Evolutionary conservation across 2,888 invertebrate genomes (phyloP), one percentile per base, ranked within the genome.

Genomic region (Leucophenga montana): DNA sequence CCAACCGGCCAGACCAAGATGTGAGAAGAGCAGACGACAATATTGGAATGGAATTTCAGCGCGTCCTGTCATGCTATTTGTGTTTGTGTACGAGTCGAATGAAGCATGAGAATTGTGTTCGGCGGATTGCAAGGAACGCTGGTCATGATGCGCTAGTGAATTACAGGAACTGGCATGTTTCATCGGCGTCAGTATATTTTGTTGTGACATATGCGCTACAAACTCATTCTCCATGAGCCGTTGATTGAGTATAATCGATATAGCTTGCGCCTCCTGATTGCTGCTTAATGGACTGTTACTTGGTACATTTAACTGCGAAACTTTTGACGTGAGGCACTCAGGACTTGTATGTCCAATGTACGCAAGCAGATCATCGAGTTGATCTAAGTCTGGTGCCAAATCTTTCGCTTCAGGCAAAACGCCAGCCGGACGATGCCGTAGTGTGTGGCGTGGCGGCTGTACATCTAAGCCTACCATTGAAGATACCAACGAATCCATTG

Each of bases 291-390:
- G 94, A 57, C 94, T 92, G 61, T 92, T 90, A 44, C 94, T 93
- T 1, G 96, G 95, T 72, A 93, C 93, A 88, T 97, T 97, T 73
- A 97, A 90, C 56, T 94, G 92, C 39, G 91, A 91, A 44, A 94
- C 93, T 4, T 83, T 82, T 66, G 89, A 90, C 71, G 92, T 91
- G 59, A 94, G 89, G 85, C 96, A 95, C 88, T 98, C 98, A 0
- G 97, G 95, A 80, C 97, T 97, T 1, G 96, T 95, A 88, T 95
- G 93, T 0, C 97, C 97, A 83, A 98, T 94, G 89, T 97, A 97
- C 79, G 95, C 94, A 71, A 98, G 90, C 90, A 97, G 96, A 90
- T 97, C 97, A 89, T 97, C 96, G 69, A 98, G 89, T 88, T 97
- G 97, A 89, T 98, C 97, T 89, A 96, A 92, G 86, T 96, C 95